These are phyloP conservation scores for Berghia stephanieae DNA, from an alignment of 1,140 invertebrate species.

Conservation along the genomic window DNA sequence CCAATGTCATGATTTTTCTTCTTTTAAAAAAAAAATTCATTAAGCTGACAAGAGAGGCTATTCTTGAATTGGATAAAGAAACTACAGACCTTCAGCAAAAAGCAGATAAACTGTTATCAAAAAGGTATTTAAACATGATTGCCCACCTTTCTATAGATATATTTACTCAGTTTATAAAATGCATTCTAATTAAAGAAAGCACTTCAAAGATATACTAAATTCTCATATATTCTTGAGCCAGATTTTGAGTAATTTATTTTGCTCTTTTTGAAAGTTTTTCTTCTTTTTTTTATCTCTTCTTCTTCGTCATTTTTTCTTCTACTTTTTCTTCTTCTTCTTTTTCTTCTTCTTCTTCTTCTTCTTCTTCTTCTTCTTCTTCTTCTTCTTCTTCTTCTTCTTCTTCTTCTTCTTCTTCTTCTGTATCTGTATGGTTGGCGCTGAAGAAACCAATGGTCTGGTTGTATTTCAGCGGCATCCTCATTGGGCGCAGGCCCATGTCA, in stretches of 20 bases:
- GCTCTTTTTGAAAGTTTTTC: neutral
- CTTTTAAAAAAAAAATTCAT: neutral
- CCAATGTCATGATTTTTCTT: too few relatives aligned
- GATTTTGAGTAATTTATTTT: neutral
- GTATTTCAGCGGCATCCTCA: too few relatives aligned
- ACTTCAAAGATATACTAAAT: neutral
- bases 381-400: neutral
- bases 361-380: neutral
- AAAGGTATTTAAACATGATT: neutral
- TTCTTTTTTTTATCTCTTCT: neutral
- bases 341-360: constrained; percentile 4
- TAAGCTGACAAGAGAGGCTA: constrained; percentile 25
- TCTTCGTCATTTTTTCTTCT: neutral
- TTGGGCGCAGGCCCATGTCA: too few relatives aligned
- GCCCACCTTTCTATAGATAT: too few relatives aligned
- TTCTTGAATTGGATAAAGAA: constrained; percentile 21
- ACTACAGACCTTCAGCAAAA: constrained; percentile 15
- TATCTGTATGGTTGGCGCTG: too few relatives aligned
- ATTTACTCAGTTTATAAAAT: neutral
- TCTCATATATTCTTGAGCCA: neutral
- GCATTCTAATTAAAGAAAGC: neutral
- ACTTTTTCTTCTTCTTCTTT: neutral
- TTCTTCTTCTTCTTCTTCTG: neutral
- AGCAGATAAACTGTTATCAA: constrained; percentile 21
- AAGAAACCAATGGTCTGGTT: too few relatives aligned